Evolutionary conservation across 2,113 vertebrate species (phyloP).

Genomic region (Telmatochromis brichardi): DNA sequence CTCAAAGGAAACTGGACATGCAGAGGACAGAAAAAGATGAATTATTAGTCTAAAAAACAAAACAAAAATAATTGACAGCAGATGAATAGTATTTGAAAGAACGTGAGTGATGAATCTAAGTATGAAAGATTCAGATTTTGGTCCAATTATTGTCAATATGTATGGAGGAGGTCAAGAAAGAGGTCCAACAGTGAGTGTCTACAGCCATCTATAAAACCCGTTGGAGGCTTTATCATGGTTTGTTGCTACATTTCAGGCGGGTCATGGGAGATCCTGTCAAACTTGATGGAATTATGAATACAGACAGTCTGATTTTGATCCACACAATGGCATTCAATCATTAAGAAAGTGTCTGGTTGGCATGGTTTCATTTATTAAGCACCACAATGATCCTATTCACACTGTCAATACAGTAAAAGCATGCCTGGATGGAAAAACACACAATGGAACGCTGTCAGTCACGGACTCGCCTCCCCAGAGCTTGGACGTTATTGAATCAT

Average conservation of each 20-base stretch:
- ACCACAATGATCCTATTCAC: neutral
- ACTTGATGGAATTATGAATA: neutral
- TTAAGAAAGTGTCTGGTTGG: neutral
- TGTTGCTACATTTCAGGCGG: neutral
- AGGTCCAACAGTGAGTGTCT: neutral
- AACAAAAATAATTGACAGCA: neutral
- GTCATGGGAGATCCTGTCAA: neutral
- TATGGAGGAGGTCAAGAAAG: neutral
- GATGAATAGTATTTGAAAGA: neutral
- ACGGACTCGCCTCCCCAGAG: neutral
- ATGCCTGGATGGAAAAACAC: neutral
- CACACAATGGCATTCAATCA: neutral
- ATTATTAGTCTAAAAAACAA: neutral
- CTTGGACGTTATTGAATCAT: neutral
- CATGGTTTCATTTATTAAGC: neutral
- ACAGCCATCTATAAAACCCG: neutral
- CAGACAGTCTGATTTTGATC: neutral
- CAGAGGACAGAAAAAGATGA: neutral
- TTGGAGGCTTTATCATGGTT: neutral
- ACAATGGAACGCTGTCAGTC: neutral
- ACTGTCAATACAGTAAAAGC: neutral
- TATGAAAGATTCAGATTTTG: neutral
- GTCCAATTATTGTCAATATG: neutral
- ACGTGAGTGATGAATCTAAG: neutral
- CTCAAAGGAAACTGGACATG: neutral